Evolutionary conservation across 2,797 vertebrate species (phyloP).

Genomic region (Miichthys miiuy): DNA sequence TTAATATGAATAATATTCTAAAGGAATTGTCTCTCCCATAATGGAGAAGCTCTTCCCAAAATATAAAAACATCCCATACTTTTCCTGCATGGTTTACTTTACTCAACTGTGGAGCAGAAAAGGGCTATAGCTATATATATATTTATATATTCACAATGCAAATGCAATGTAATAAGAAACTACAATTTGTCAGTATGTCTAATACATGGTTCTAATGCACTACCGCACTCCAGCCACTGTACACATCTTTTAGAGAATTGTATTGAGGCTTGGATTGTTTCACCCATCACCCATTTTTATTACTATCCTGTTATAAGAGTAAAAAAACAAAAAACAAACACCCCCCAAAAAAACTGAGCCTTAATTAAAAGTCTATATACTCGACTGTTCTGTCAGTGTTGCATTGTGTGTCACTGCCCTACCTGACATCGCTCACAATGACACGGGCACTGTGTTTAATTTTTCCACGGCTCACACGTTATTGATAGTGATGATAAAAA

Average conservation of each 20-base stretch:
- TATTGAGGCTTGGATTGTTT: constrained; percentile 54
- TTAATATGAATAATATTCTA: constrained; percentile 14
- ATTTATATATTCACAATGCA: constrained; percentile 44
- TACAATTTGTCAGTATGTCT: constrained; percentile 53
- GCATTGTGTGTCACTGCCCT: constrained; percentile 41
- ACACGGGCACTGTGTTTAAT: constrained; percentile 47
- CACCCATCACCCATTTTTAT: constrained; percentile 9
- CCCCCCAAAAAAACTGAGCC: not conserved
- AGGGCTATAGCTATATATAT: not conserved
- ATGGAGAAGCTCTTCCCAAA: constrained; percentile 22
- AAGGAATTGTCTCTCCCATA: constrained; percentile 45
- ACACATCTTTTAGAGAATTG: constrained; percentile 32
- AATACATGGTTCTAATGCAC: constrained; percentile 39
- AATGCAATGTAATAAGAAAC: constrained; percentile 64
- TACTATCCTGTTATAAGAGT: constrained; percentile 19
- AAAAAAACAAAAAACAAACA: not conserved
- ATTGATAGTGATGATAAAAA: constrained; percentile 79
- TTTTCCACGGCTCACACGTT: constrained; percentile 48
- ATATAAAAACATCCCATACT: constrained; percentile 8
- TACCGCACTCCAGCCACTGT: constrained; percentile 3
- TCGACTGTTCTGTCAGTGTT: constrained; percentile 21
- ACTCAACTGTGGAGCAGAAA: not conserved
- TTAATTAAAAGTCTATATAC: constrained; percentile 4
- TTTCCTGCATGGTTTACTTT: constrained; percentile 6
- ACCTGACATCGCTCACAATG: constrained; percentile 40